These are phyloP conservation scores for Acipenser oxyrinchus DNA, from an alignment of 2,797 vertebrate species.

Conservation along the genomic window DNA sequence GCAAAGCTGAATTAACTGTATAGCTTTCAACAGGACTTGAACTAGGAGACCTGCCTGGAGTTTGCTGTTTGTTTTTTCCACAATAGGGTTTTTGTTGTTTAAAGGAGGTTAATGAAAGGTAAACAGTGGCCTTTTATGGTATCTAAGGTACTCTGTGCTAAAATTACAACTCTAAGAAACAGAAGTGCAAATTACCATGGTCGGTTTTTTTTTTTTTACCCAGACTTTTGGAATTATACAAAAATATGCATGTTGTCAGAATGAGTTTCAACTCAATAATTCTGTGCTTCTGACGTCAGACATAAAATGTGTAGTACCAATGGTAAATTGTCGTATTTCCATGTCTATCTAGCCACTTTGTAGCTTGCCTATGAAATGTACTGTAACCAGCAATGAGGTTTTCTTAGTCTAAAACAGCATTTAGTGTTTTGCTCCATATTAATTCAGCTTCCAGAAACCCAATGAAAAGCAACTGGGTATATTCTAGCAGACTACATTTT, in stretches of 20 bases:
- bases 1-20: not conserved
- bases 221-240: slow-evolving; percentile 4
- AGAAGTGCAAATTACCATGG: slow-evolving; percentile 13
- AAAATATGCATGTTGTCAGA: slow-evolving; percentile 17
- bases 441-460: slow-evolving; percentile 4
- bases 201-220: slow-evolving; percentile 11
- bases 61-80: slow-evolving; percentile 6
- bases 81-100: slow-evolving; percentile 12
- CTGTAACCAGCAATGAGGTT: slow-evolving; percentile 15
- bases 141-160: slow-evolving; percentile 10
- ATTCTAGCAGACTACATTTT: slow-evolving; percentile 12
- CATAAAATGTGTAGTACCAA: slow-evolving; percentile 19
- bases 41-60: not conserved
- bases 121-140: slow-evolving; percentile 9
- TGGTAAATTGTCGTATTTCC: slow-evolving; percentile 24
- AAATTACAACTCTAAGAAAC: slow-evolving; percentile 12
- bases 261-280: slow-evolving; percentile 28
- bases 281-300: slow-evolving; percentile 34
- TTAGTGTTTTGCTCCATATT: slow-evolving; percentile 17
- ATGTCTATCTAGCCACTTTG: slow-evolving; percentile 25
- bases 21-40: not conserved
- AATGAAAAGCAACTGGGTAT: slow-evolving; percentile 16
- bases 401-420: slow-evolving; percentile 11
- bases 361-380: slow-evolving; percentile 18
- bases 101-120: slow-evolving; percentile 19